Evolutionary conservation across 2,888 invertebrate species (phyloP).

Genomic region (Ophion costatus): DNA sequence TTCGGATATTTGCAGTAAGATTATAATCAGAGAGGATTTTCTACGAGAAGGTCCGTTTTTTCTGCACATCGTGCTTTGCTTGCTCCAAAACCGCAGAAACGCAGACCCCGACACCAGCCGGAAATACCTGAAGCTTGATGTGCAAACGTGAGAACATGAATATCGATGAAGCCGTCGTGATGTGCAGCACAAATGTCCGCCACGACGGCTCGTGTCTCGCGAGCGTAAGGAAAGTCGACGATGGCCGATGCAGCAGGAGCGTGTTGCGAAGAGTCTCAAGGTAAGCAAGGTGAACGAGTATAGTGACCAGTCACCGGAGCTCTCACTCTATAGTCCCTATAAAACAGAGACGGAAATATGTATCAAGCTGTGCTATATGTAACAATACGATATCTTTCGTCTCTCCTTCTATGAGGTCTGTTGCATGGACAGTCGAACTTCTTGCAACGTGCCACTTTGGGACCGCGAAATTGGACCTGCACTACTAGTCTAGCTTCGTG

Average conservation of each 20-base stretch:
- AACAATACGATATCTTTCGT: not conserved
- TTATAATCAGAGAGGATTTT: not conserved
- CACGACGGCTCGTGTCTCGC: constrained; percentile 3
- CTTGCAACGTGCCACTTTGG: not conserved
- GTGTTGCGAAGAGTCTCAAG: constrained; percentile 69
- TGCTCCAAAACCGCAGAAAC: not conserved
- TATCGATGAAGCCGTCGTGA: constrained; percentile 8
- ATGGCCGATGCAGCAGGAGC: constrained; percentile 57
- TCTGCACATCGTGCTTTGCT: not conserved
- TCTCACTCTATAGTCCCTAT: constrained; percentile 39
- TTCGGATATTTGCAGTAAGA: not conserved
- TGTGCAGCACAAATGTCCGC: constrained; percentile 37
- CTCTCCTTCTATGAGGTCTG: not conserved
- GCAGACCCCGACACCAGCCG: not conserved
- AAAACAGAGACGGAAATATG: constrained; percentile 8
- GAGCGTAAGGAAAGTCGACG: constrained; percentile 61
- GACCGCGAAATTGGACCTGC: too few species aligned
- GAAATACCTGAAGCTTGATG: not conserved
- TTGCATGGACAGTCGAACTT: not conserved
- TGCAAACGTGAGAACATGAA: constrained; percentile 3
- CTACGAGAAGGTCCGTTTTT: not conserved
- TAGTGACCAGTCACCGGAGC: constrained; percentile 59
- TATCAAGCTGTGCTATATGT: constrained; percentile 9
- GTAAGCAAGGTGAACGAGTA: constrained; percentile 80
- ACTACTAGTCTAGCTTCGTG: too few species aligned